Base-by-base conservation (phyloP, 2,888 invertebrate species). In the Phaedon cochleariae region DNA sequence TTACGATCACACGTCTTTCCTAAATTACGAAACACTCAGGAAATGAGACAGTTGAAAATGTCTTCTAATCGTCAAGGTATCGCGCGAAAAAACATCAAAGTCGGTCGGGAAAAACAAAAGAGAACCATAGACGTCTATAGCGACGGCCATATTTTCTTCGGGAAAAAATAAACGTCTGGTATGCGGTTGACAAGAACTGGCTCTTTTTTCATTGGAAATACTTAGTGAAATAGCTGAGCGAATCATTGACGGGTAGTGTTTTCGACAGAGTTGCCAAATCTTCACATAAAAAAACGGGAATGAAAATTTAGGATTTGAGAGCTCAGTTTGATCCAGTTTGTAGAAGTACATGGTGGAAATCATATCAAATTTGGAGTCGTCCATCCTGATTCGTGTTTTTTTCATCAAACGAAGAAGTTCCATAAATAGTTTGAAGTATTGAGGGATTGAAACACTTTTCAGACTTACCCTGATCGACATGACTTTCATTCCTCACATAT, bases 161-260 rank as follows among this genome's bases (percentile, higher is more conserved):
- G 20, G 15, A 55, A 55, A 55, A 55, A 41, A 55, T 55, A 55
- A 55, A 55, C 37, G 34, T 21, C 41, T 55, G 41, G 55, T 55
- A 41, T 55, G 55, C 17, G 41, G 21, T 41, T 55, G 55, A 55
- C 55, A 41, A 55, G 55, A 55, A 55, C 41, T 55, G 55, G 55
- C 41, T 22, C 41, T 41, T 41, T 55, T 55, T 55, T 55, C 55
- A 55, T 41, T 55, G 31, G 34, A 55, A 55, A 55, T 55, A 55
- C 55, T 55, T 22, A 55, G 55, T 20, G 21, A 41, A 55, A 55
- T 41, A 20, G 41, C 17, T 21, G 37, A 41, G 41, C 41, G 22
- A 55, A 55, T 55, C 41, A 22, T 54, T 18, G 37, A 26, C 21
- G 37, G 55, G 20, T 18, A 41, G 41, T 41, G 41, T 55, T 41